Evolutionary conservation across 2,797 vertebrate species (phyloP), one percentile per base, ranked within the genome.

Genomic region (Manis crassicaudata): DNA sequence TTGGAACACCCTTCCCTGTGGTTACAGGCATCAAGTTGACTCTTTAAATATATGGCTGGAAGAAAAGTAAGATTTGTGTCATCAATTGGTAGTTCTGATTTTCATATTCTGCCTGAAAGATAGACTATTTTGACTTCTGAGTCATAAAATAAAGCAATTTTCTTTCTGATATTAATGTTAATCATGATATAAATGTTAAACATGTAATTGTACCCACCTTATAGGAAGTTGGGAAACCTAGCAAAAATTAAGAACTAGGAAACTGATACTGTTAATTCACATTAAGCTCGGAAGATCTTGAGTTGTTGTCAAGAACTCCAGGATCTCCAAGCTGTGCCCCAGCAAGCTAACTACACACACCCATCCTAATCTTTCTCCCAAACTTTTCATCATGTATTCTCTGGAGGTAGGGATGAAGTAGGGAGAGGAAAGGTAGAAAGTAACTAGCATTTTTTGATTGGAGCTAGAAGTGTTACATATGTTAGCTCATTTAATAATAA

Each of bases 91-190:
- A 79, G 46, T 91, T 75, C 21, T 77, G 60, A 76, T 95, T 46
- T 93, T 91, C 54, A 54, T 58, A 76, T 73, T 84, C 12, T 90
- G 67, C 52, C 32, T n/a, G 37, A 80, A 93, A 62, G 32, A 32
- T 67, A 92, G 76, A 76, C 46, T 10, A 84, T 81, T 95, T 95
- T 96, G 70, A 54, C n/a, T 91, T 89, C 5, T 62, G 40, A 77
- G 6, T 89, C 73, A 79, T 27, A n/a, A 73, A 87, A 32, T 52
- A 60, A 79, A 92, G 17, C 35, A 40, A 4, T 84, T 94, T 96
- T 93, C 37, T 94, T 91, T 62, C 50, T 37, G 32, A 87, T 73
- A 7, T 18, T 84, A 75, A n/a, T 56, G 72, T 76, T 58, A 68
- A 79, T 89, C 52, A 50, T 75, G 52, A 40, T 83, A 70, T 2